Evolutionary conservation across 1,140 invertebrate species (phyloP).

Genomic region (Brachystomella parvula): DNA sequence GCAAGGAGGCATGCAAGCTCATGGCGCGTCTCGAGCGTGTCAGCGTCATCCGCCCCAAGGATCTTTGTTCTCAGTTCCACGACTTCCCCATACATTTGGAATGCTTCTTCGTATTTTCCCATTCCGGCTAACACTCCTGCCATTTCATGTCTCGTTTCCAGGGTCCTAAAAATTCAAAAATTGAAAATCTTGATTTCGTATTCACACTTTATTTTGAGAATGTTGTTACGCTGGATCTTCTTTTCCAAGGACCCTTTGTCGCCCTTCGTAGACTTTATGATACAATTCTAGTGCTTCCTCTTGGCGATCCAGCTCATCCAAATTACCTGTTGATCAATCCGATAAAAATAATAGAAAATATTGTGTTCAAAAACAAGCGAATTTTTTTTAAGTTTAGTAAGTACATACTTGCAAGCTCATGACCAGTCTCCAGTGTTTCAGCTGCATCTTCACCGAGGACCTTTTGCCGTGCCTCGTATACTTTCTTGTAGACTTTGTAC

Average conservation of each 20-base stretch:
- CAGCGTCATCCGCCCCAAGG: slow-evolving; percentile 35
- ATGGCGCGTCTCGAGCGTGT: slow-evolving; percentile 30
- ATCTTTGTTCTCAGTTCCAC: slow-evolving; percentile 30
- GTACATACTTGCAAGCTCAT: slow-evolving; percentile 21
- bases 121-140: slow-evolving; percentile 34
- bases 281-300: slow-evolving; percentile 35
- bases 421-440: slow-evolving; percentile 26
- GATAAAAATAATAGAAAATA: not conserved
- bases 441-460: slow-evolving; percentile 20
- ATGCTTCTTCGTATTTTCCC: slow-evolving; percentile 38
- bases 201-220: no score
- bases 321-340: slow-evolving; percentile 10
- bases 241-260: slow-evolving; percentile 27
- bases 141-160: slow-evolving; percentile 33
- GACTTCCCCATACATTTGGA: slow-evolving; percentile 36
- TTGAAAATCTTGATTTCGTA: no score
- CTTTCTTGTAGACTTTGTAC: slow-evolving; percentile 19
- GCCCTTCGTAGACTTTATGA: slow-evolving; percentile 30
- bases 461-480: slow-evolving; percentile 16
- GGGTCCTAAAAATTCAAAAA: slow-evolving; percentile 14
- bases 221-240: slow-evolving; percentile 30
- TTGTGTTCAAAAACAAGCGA: not conserved
- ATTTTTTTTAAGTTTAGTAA: not conserved
- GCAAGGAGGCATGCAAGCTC: slow-evolving; percentile 36
- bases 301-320: slow-evolving; percentile 25